Base-by-base conservation (phyloP, 2,797 vertebrate species). In the Bradypus variegatus region DNA sequence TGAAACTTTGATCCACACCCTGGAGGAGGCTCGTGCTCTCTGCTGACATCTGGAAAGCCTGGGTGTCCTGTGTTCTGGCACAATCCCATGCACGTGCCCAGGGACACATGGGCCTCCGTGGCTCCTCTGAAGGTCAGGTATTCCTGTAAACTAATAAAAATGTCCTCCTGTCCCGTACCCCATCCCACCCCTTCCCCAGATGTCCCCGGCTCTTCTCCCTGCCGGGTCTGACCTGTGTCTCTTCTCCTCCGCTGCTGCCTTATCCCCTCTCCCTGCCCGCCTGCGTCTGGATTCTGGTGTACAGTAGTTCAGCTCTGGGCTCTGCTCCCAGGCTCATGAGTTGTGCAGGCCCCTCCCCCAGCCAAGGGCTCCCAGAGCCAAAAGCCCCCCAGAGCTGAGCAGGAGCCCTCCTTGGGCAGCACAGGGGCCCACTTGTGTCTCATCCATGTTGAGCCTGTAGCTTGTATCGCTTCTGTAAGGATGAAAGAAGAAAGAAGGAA, bases 271-370 rank as follows among this genome's bases (percentile, higher is more conserved):
- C 4, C n/a, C 36, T 38, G 10, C 70, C 36, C 6, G 36, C 13
- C 36, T 72, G 55, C 38, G 21, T n/a, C 70, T 14, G 9, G 25
- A 12, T 23, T 3, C 10, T 48, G 12, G 12, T 1, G 1, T 6
- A 38, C 33, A 21, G 19, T 3, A 12, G 16, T 7, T n/a, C 12
- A 14, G 13, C 53, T 58, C 27, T 3, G 13, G 50, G 6, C 18
- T 41, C 21, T 5, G 3, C 60, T 14, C 33, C 60, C 38, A 21
- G 2, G 48, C 31, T 53, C 86, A 5, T 58, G 55, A 19, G 18
- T 8, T 3, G 3, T 1, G 2, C 12, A 8, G 27, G 27, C 21
- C 72, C n/a, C 10, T 29, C 9, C 55, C 1, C 8, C n/a, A 2
- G 0, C 33, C 25, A 21, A 6, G n/a, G 8, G 38, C 23, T 84